phyloP scores from a whole-genome alignment of 2,888 invertebrate species.

The Clusia tigrina region DNA sequence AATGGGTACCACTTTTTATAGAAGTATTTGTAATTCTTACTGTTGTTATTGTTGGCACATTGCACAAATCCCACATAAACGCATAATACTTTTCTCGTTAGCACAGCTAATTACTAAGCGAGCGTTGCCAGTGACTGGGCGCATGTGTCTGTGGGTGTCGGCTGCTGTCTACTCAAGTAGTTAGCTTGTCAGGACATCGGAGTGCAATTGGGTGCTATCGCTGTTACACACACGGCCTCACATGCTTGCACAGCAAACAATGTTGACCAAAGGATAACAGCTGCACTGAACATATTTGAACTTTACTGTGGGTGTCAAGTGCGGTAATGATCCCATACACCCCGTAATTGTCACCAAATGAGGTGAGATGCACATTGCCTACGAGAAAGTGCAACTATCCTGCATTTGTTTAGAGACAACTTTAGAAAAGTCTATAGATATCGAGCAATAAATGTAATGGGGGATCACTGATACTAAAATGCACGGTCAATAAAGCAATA shows the following conservation, averaged over 20 bases:
- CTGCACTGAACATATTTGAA: background rate
- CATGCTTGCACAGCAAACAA: background rate
- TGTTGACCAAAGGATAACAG: background rate
- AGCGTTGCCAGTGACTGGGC: conserved; percentile 39
- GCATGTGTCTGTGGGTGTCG: conserved; percentile 1
- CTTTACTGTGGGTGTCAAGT: conserved; percentile 18
- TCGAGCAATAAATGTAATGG: no score
- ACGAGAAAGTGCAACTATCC: background rate
- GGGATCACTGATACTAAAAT: no score
- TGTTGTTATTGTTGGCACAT: conserved; percentile 5
- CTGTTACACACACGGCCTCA: background rate
- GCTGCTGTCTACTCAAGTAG: no score
- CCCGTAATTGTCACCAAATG: conserved; percentile 22
- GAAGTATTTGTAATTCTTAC: no score
- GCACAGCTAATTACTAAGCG: conserved; percentile 58
- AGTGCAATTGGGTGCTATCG: background rate
- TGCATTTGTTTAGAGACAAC: no score
- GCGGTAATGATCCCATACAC: conserved; percentile 18
- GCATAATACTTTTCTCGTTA: conserved; percentile 57
- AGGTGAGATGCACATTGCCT: no score
- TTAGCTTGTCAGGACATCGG: background rate
- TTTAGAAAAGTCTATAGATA: no score
- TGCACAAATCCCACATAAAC: conserved; percentile 2
- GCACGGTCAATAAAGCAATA: no score
- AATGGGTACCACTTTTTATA: no score